Percentiles rank a stretch among this genome's conserved stretches.
Conservation (phyloP, 2,888 invertebrate genomes). For the Dynastes tityus region DNA sequence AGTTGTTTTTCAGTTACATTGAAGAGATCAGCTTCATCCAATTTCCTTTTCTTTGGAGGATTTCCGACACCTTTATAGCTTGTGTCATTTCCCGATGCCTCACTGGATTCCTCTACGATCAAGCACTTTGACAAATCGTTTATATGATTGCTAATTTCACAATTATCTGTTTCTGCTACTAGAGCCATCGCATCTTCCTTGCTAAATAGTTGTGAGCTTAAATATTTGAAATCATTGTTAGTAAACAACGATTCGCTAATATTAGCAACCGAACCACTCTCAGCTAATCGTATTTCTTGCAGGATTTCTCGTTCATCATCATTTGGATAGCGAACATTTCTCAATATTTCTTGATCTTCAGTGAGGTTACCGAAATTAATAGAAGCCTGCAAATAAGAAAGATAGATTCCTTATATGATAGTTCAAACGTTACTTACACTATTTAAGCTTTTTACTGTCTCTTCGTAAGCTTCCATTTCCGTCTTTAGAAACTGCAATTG, state of each 20-base stretch:
- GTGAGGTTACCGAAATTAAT: neutral
- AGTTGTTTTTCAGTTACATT: too few relatives aligned
- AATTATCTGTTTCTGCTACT: too few relatives aligned
- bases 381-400: neutral
- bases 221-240: slow-evolving; percentile 14
- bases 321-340: neutral
- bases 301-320: neutral
- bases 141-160: too few relatives aligned
- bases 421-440: neutral
- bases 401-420: neutral
- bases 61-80: neutral
- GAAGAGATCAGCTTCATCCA: neutral
- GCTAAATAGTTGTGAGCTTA: neutral
- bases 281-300: neutral
- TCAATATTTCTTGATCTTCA: neutral
- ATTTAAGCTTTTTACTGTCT: neutral
- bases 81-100: neutral
- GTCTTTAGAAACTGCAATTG: neutral
- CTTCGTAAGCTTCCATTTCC: neutral
- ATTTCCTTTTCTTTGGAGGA: slow-evolving; percentile 17
- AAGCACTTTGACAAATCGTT: neutral
- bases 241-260: slow-evolving; percentile 21
- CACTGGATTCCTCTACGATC: neutral
- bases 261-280: neutral
- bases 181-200: neutral